Conservation (phyloP, 2,797 vertebrate genomes). For the Sitta carolinensis region DNA sequence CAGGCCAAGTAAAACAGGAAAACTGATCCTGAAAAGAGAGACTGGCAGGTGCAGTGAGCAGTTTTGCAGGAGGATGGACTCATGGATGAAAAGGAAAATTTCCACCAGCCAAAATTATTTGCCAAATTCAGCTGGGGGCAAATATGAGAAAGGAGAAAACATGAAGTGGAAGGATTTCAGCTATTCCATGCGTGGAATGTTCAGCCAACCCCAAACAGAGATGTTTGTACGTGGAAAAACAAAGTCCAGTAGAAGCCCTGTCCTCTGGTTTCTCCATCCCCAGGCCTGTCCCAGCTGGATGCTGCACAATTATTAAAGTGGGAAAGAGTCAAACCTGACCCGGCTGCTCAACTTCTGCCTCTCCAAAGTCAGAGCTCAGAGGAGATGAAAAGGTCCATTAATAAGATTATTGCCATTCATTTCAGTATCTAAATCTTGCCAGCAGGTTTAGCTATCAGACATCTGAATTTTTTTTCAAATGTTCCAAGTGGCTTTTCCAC, state of each 20-base stretch:
- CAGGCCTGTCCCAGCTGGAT: background rate
- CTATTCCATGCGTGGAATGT: background rate
- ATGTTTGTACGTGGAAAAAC: background rate
- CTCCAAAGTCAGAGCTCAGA: background rate
- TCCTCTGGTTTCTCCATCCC: too few relatives aligned
- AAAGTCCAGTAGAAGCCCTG: too few relatives aligned
- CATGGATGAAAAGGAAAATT: background rate
- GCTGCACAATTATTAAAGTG: too few relatives aligned
- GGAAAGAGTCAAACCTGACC: background rate
- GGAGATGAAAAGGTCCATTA: constrained; percentile 43
- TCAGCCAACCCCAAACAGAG: background rate
- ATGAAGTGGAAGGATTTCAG: background rate
- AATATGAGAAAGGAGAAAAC: background rate
- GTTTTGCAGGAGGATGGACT: background rate
- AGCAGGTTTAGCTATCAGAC: background rate
- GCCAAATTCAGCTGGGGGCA: background rate
- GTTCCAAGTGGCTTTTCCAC: background rate
- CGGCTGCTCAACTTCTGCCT: background rate
- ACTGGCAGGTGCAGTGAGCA: accelerated
- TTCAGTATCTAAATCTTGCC: constrained; percentile 63
- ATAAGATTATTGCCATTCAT: constrained; percentile 61
- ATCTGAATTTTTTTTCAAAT: background rate
- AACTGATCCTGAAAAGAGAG: too few relatives aligned
- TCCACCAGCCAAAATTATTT: background rate
- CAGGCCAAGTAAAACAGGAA: background rate